Evolutionary conservation across 2,888 invertebrate genomes (phyloP).

Genomic region (Pristionchus maxplancki): DNA sequence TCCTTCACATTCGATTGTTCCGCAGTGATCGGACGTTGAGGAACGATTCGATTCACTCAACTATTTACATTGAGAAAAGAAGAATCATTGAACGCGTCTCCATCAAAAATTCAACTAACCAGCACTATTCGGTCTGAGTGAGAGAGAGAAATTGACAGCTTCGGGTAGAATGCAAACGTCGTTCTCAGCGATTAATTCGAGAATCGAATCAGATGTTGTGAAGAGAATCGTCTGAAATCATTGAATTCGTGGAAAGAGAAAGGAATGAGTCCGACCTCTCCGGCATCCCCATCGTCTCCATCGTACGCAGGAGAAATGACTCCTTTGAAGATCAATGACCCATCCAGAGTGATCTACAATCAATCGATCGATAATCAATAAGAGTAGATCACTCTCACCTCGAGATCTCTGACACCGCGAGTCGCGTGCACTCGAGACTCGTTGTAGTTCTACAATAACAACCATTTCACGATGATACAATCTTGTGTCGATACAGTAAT

Average conservation of each 20-base stretch:
- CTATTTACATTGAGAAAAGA: neutral
- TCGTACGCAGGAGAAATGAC: slow-evolving; percentile 87
- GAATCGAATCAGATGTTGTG: slow-evolving; percentile 86
- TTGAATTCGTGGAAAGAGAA: neutral
- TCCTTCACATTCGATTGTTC: slow-evolving; percentile 21
- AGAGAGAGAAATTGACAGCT: neutral
- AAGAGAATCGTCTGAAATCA: slow-evolving; percentile 87
- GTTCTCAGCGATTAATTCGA: slow-evolving; percentile 82
- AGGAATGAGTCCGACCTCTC: neutral
- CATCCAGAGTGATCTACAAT: slow-evolving; percentile 80
- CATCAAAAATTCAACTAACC: neutral
- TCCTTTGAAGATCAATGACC: slow-evolving; percentile 85
- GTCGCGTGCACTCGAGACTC: slow-evolving; percentile 90
- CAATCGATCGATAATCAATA: neutral
- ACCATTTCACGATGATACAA: neutral
- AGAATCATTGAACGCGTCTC: neutral
- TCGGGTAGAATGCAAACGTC: slow-evolving; percentile 77
- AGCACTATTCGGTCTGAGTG: slow-evolving; percentile 3
- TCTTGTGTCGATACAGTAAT: neutral
- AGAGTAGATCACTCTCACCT: slow-evolving; percentile 80
- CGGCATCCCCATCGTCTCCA: slow-evolving; percentile 52
- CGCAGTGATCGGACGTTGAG: slow-evolving; percentile 51
- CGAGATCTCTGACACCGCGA: slow-evolving; percentile 86
- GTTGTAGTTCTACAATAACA: slow-evolving; percentile 88
- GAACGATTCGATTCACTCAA: slow-evolving; percentile 37